Evolutionary conservation across 2,113 vertebrate genomes (phyloP).

Genomic region (Galeopterus variegatus): DNA sequence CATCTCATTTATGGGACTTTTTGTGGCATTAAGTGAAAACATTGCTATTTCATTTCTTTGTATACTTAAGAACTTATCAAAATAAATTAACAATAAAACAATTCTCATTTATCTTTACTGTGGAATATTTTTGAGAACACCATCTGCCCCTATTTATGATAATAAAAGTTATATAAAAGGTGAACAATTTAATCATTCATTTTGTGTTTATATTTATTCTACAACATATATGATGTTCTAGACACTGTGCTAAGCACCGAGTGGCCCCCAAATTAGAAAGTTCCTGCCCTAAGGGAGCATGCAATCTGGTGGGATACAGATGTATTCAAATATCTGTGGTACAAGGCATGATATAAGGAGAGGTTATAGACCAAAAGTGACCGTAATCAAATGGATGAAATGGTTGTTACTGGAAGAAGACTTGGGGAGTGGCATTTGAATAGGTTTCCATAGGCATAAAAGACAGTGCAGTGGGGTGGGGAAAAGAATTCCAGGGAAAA

Average conservation of each 20-base stretch:
- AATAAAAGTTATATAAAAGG: conserved; percentile 27
- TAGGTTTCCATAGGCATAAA: not conserved
- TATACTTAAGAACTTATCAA: conserved; percentile 23
- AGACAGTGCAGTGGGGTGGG: not conserved
- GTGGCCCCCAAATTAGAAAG: not conserved
- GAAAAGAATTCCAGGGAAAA: conserved; percentile 30
- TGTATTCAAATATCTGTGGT: not conserved
- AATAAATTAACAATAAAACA: not conserved
- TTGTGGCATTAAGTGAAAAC: not conserved
- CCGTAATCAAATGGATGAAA: not conserved
- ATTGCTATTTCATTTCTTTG: conserved; percentile 4
- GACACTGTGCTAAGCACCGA: not conserved
- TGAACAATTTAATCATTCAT: not conserved
- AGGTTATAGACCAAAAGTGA: not conserved
- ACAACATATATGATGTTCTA: not conserved
- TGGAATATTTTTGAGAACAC: conserved; percentile 23
- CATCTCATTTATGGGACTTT: not conserved
- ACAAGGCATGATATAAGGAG: not conserved
- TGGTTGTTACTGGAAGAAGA: not conserved
- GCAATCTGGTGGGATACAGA: not conserved
- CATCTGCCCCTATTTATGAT: not conserved
- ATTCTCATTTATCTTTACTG: conserved; percentile 1
- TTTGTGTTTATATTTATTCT: not conserved
- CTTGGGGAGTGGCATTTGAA: not conserved
- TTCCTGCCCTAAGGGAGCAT: not conserved